Evolutionary conservation across 2,888 invertebrate genomes (phyloP).

Genomic region (Diarsia dahlii): DNA sequence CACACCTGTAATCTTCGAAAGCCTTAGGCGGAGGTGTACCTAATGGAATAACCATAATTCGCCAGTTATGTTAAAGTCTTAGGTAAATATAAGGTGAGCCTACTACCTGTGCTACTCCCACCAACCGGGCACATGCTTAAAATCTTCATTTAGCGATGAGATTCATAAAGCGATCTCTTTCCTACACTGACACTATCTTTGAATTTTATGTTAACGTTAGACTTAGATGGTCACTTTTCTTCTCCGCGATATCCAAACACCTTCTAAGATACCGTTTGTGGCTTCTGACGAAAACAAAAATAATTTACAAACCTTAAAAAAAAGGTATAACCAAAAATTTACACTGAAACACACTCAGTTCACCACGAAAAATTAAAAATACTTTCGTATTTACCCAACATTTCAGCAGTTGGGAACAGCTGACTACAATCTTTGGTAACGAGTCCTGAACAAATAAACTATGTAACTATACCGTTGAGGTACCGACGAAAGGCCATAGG

Average conservation of each 20-base stretch:
- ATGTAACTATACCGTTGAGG: conserved; percentile 57
- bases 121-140: too few relatives aligned
- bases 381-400: conserved; percentile 18
- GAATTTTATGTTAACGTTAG: background rate
- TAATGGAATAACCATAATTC: too few relatives aligned
- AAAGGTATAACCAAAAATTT: background rate
- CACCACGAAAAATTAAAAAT: conserved; percentile 10
- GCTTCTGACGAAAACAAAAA: background rate
- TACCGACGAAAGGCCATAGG: conserved; percentile 70
- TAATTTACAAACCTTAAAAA: background rate
- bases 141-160: background rate
- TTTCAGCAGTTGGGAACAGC: conserved; percentile 26
- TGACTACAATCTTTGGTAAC: conserved; percentile 60
- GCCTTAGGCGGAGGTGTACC: too few relatives aligned
- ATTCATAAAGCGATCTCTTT: background rate
- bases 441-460: conserved; percentile 72
- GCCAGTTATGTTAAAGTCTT: too few relatives aligned
- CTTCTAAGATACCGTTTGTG: background rate
- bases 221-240: background rate
- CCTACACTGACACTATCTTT: background rate
- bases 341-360: conserved; percentile 11
- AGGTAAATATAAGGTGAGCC: too few relatives aligned
- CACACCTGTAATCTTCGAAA: too few relatives aligned
- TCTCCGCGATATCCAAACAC: background rate
- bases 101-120: too few relatives aligned